Conservation (phyloP, 2,113 vertebrate species). For the Zosterops hypoxanthus region DNA sequence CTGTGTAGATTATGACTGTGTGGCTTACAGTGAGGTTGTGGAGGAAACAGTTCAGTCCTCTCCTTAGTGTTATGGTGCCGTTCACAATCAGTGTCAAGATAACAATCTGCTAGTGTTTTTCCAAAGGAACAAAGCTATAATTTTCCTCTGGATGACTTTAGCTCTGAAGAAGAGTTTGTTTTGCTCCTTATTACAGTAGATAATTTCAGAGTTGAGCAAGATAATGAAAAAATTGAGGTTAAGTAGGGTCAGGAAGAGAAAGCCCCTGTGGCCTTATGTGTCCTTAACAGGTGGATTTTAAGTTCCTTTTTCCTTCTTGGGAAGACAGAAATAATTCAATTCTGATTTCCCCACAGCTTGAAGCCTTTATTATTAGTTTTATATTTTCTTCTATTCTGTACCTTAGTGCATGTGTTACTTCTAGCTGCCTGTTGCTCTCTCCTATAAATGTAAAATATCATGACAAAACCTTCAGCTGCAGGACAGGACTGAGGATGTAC, state of each 20-base stretch:
- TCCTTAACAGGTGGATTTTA: constrained; percentile 14
- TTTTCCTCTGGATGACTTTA: constrained; percentile 18
- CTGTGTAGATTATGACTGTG: not conserved
- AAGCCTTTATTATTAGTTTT: not conserved
- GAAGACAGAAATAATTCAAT: not conserved
- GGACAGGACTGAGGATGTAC: not conserved
- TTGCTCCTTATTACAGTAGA: constrained; percentile 3
- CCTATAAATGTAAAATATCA: not conserved
- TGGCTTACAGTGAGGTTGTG: not conserved
- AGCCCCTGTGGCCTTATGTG: not conserved
- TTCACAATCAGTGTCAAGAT: constrained; percentile 9
- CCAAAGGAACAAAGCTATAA: constrained; percentile 2
- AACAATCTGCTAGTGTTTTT: constrained; percentile 35
- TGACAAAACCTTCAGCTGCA: not conserved
- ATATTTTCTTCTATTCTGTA: not conserved
- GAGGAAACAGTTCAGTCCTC: not conserved
- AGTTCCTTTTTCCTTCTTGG: not conserved
- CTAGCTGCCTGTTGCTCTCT: not conserved
- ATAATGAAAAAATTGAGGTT: constrained; percentile 11
- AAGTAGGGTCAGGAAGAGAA: constrained; percentile 11
- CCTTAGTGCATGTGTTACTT: not conserved
- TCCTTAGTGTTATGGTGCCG: not conserved
- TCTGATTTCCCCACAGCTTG: not conserved
- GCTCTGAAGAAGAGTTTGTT: constrained; percentile 24
- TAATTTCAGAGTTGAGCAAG: not conserved